phyloP scores from a whole-genome alignment of 1,140 invertebrate species.

The Lordiphosa clarofinis region DNA sequence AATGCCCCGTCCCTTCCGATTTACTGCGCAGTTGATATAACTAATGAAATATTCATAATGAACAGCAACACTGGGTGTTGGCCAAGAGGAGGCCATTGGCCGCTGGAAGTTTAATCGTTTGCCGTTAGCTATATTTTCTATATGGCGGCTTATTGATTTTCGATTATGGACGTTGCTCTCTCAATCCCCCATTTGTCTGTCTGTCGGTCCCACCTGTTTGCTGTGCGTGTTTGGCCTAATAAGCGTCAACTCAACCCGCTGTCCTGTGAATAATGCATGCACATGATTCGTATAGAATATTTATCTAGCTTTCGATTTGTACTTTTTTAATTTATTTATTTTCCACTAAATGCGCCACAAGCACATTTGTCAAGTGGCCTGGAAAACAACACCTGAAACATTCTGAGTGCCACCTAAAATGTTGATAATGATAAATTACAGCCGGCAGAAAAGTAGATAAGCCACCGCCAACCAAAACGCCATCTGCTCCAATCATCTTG shows the following conservation, averaged over 20 bases:
- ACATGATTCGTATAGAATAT: constrained; percentile 46
- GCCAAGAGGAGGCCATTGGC: constrained; percentile 19
- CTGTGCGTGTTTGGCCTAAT: constrained; percentile 59
- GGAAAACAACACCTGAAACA: constrained; percentile 3
- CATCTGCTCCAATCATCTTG: neutral
- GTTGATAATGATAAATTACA: constrained; percentile 69
- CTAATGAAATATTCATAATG: constrained; percentile 61
- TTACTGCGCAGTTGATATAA: constrained; percentile 52
- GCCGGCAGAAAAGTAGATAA: constrained; percentile 12
- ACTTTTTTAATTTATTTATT: constrained; percentile 36
- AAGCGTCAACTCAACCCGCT: constrained; percentile 14
- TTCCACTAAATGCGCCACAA: constrained; percentile 22
- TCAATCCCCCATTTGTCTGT: too few relatives aligned
- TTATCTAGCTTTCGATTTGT: constrained; percentile 55
- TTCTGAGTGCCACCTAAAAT: constrained; percentile 48
- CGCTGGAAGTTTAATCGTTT: constrained; percentile 26
- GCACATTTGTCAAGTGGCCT: constrained; percentile 42
- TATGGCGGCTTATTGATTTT: constrained; percentile 61
- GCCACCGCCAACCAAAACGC: neutral
- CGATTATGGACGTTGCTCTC: constrained; percentile 60
- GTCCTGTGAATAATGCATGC: constrained; percentile 35
- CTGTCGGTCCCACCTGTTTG: constrained; percentile 58
- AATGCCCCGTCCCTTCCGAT: constrained; percentile 10
- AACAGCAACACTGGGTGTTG: constrained; percentile 5
- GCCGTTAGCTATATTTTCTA: constrained; percentile 40